A percentile compares a stretch with the other conserved stretches of the same genome.
Conservation (phyloP, 2,888 invertebrate species). For the Stenodema calcarata region DNA sequence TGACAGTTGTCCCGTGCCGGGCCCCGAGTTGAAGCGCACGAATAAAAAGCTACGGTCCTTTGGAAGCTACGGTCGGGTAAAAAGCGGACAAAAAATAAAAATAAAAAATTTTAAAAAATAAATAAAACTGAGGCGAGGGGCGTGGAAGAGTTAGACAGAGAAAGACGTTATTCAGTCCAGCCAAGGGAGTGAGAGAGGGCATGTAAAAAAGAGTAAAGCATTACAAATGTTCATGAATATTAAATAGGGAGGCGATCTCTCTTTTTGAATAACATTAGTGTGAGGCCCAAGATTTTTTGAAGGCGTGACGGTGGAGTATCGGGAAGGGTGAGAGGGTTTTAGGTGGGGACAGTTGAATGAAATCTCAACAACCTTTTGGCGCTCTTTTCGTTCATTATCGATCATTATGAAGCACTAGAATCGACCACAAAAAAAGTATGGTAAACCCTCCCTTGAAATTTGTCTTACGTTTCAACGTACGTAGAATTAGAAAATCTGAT, state of each 20-base stretch:
- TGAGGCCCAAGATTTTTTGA: slow-evolving; percentile 14
- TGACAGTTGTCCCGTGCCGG: slow-evolving; percentile 31
- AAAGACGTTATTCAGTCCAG: not conserved
- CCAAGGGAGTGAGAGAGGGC: not conserved
- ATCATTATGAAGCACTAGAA: too few relatives aligned
- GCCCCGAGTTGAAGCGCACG: not conserved
- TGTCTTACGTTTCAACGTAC: too few relatives aligned
- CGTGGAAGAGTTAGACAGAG: slow-evolving; percentile 27
- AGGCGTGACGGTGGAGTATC: not conserved
- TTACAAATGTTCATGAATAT: slow-evolving; percentile 56
- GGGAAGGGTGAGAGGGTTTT: not conserved
- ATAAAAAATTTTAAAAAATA: slow-evolving; percentile 8
- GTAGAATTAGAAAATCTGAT: too few relatives aligned
- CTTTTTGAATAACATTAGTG: slow-evolving; percentile 53
- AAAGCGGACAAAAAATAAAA: not conserved
- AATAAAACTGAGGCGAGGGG: slow-evolving; percentile 32
- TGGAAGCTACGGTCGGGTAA: not conserved
- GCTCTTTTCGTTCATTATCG: too few relatives aligned
- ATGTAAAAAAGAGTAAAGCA: slow-evolving; percentile 51
- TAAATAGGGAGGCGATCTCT: slow-evolving; percentile 50
- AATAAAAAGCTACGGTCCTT: not conserved
- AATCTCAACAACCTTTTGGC: too few relatives aligned
- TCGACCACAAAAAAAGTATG: too few relatives aligned
- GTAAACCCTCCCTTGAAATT: too few relatives aligned
- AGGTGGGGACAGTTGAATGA: not conserved